A percentile compares a stretch with the other conserved stretches of the same genome.
phyloP scores from a whole-genome alignment of 2,797 vertebrate genomes.

The Phrynocephalus vlangalii region DNA sequence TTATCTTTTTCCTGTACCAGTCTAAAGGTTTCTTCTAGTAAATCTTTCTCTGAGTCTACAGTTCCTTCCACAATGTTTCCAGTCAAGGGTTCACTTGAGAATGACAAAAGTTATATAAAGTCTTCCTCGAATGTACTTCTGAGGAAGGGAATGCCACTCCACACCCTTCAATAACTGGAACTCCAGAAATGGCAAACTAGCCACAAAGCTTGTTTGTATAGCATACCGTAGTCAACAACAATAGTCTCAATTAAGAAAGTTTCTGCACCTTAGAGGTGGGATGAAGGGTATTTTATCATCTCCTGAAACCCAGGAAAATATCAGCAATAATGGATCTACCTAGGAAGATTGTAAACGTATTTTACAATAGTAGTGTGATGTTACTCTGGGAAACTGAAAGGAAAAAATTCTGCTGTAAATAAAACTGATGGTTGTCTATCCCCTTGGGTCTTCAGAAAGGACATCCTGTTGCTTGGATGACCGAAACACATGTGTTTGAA shows the following conservation, averaged over 20 bases:
- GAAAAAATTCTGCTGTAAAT: not conserved
- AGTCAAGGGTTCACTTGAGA: not conserved
- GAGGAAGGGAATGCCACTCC: not conserved
- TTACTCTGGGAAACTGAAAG: not conserved
- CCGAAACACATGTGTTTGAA: slow-evolving; percentile 3
- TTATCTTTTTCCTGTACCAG: not conserved
- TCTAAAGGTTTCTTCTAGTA: not conserved
- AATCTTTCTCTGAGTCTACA: not conserved
- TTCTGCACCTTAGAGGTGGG: no score
- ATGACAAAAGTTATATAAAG: not conserved
- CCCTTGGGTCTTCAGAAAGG: not conserved
- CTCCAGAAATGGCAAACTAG: no score
- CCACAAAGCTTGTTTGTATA: no score
- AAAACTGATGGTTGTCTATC: not conserved
- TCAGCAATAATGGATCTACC: no score
- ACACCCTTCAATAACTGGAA: no score
- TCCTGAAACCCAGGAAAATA: no score
- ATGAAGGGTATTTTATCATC: no score
- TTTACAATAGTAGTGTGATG: not conserved
- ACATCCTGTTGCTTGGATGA: not conserved
- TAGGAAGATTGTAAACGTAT: no score
- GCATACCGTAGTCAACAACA: no score
- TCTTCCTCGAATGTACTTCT: not conserved
- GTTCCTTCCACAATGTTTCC: not conserved
- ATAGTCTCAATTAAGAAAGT: no score